Evolutionary conservation across 2,113 vertebrate genomes (phyloP).

Genomic region (Turnix velox): DNA sequence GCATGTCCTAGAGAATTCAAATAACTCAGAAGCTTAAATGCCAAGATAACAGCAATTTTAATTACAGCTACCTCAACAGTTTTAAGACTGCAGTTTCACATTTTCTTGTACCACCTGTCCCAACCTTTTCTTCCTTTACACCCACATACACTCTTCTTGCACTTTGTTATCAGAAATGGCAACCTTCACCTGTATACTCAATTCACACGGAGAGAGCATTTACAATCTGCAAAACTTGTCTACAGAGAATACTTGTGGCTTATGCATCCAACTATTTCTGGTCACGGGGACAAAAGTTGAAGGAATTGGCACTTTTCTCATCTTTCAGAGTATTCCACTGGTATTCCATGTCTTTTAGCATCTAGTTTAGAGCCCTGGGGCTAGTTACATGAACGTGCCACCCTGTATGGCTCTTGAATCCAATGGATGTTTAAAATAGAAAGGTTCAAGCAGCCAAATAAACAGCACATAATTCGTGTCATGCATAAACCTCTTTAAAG

Average conservation of each 20-base stretch:
- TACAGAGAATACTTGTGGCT: neutral
- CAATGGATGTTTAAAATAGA: conserved; percentile 61
- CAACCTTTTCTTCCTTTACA: neutral
- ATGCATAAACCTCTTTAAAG: conserved; percentile 72
- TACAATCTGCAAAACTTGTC: neutral
- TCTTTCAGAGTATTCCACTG: neutral
- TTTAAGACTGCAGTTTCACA: neutral
- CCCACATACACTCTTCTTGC: neutral
- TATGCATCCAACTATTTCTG: neutral
- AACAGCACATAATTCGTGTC: conserved; percentile 74
- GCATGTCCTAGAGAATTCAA: neutral
- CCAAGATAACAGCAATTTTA: neutral
- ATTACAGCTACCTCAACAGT: no score
- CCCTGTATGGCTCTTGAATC: conserved; percentile 44
- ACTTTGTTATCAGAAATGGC: neutral
- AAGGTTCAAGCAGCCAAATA: conserved; percentile 74
- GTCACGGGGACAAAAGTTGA: neutral
- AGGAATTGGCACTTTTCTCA: neutral
- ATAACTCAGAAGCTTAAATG: neutral
- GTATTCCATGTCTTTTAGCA: neutral
- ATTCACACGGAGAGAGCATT: neutral
- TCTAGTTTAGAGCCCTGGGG: neutral
- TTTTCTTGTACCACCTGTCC: neutral
- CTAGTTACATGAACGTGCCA: conserved; percentile 62
- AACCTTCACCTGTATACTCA: neutral